Conservation (phyloP, 2,113 vertebrate species). For the Corythornis vintsioides region DNA sequence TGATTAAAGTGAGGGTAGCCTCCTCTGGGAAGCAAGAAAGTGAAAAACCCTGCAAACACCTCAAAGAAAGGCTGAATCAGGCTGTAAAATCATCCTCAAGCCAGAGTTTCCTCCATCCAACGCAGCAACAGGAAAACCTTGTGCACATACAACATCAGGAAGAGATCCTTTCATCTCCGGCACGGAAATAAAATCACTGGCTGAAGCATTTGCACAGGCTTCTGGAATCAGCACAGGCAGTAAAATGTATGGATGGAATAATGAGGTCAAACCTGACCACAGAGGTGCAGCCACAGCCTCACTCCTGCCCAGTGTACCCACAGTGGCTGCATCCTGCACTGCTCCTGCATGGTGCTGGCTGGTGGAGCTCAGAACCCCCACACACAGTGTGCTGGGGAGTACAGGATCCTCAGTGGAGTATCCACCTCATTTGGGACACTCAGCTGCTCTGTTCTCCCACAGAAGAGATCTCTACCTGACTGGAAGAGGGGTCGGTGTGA, state of each 20-base stretch:
- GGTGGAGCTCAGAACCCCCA: neutral
- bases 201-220: neutral
- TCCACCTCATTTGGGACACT: neutral
- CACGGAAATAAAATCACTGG: neutral
- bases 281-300: neutral
- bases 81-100: neutral
- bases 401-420: neutral
- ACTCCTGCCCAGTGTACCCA: neutral
- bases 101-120: neutral
- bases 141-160: rapidly evolving
- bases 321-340: no score
- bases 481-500: neutral
- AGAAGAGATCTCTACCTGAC: neutral
- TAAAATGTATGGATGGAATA: neutral
- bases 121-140: neutral
- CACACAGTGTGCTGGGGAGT: neutral
- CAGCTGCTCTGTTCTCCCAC: neutral
- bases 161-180: neutral
- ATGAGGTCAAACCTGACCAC: neutral
- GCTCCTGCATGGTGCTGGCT: neutral
- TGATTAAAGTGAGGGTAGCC: neutral
- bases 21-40: neutral
- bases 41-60: neutral
- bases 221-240: neutral
- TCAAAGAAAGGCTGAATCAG: neutral